These are phyloP conservation scores for Megaceryle torquata DNA, from an alignment of 2,113 vertebrate genomes.

Conservation along the genomic window DNA sequence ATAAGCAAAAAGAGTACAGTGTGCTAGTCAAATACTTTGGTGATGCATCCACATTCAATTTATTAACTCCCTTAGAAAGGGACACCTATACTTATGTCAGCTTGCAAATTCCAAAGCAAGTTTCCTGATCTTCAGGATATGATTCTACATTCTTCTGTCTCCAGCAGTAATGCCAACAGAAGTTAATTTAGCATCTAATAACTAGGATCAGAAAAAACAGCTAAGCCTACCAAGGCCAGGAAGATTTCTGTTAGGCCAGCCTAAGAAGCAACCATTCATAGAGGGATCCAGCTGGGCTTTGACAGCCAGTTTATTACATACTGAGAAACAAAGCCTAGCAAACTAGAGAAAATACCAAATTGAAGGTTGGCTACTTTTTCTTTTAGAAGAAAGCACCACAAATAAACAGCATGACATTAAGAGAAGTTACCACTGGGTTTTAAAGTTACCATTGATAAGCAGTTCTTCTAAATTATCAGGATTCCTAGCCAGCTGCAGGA, in stretches of 20 bases:
- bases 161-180: not conserved
- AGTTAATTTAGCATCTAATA: not conserved
- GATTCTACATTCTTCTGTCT: not conserved
- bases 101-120: not conserved
- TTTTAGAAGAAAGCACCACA: not conserved
- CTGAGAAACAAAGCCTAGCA: not conserved
- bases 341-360: not conserved
- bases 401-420: not conserved
- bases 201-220: not conserved
- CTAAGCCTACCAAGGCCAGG: not conserved
- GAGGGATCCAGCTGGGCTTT: not conserved
- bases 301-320: not conserved
- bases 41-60: not conserved
- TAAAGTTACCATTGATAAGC: constrained; percentile 83
- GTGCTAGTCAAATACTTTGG: not conserved
- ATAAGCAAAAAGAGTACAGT: not conserved
- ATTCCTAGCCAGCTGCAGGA: constrained; percentile 89
- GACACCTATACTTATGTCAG: not conserved
- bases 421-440: not conserved
- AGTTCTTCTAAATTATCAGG: constrained; percentile 92
- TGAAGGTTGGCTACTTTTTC: not conserved
- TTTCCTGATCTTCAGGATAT: not conserved
- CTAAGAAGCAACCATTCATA: not conserved
- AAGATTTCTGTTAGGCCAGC: not conserved
- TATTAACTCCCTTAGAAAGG: not conserved